These are phyloP conservation scores for Drosophila parabipectinata DNA, from an alignment of 1,140 invertebrate genomes.

Conservation along the genomic window DNA sequence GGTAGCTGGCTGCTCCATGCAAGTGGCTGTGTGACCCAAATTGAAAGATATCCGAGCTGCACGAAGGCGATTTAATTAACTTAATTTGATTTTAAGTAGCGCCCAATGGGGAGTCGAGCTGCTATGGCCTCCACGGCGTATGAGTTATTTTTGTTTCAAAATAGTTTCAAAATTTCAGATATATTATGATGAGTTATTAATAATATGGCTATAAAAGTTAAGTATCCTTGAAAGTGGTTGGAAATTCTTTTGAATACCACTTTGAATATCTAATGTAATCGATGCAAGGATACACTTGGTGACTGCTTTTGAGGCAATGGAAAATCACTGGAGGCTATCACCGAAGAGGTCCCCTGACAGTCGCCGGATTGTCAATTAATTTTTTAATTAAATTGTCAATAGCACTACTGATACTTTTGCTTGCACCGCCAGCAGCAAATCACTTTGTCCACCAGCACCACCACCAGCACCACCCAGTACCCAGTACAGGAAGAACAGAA, in stretches of 20 bases:
- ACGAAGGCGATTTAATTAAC: constrained; percentile 50
- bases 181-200: not conserved
- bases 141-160: not conserved
- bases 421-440: not conserved
- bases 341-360: not conserved
- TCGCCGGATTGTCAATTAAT: constrained; percentile 3
- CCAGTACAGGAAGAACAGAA: not conserved
- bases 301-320: not conserved
- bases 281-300: not conserved
- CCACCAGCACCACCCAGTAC: not conserved
- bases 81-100: constrained; percentile 54
- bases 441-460: not conserved
- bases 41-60: constrained; percentile 39
- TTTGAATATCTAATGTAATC: too few relatives aligned
- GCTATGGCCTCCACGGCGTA: constrained; percentile 1
- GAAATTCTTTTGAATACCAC: too few relatives aligned
- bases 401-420: constrained; percentile 4
- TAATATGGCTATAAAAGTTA: not conserved
- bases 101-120: constrained; percentile 22
- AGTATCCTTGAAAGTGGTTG: too few relatives aligned
- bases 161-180: not conserved
- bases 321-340: not conserved
- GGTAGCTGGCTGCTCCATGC: constrained; percentile 2
- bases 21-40: constrained; percentile 49
- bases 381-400: constrained; percentile 16